These are phyloP conservation scores for Pogona vitticeps DNA, from an alignment of 2,113 vertebrate species.

Conservation along the genomic window DNA sequence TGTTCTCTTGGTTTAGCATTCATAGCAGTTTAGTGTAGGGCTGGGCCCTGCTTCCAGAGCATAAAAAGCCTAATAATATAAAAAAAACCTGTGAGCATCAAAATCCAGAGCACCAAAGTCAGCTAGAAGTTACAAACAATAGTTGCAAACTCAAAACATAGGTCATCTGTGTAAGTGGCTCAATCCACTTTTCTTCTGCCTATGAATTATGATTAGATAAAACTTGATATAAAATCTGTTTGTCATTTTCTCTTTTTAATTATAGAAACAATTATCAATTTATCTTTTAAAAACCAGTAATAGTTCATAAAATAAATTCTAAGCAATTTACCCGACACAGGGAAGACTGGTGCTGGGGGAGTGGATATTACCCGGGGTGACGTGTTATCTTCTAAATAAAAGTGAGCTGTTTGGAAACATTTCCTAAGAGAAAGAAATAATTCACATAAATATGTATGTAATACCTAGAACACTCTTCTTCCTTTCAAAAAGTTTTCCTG, in stretches of 20 bases:
- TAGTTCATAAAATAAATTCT: slow-evolving; percentile 29
- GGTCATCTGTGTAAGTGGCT: too few relatives aligned
- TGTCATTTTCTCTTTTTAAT: not conserved
- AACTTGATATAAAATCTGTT: not conserved
- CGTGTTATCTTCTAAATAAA: slow-evolving; percentile 93
- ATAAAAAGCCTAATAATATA: too few relatives aligned
- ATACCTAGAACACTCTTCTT: not conserved
- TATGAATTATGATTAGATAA: not conserved
- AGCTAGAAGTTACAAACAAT: not conserved
- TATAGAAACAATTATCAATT: slow-evolving; percentile 15
- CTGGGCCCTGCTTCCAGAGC: not conserved
- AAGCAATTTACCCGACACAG: slow-evolving; percentile 86
- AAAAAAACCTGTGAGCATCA: too few relatives aligned
- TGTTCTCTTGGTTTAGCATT: not conserved
- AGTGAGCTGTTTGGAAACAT: slow-evolving; percentile 98
- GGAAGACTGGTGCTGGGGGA: slow-evolving; percentile 84
- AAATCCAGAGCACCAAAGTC: too few relatives aligned
- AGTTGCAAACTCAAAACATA: not conserved
- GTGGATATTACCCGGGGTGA: slow-evolving; percentile 89
- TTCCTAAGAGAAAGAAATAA: slow-evolving; percentile 77
- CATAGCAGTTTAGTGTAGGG: not conserved
- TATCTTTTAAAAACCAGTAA: slow-evolving; percentile 1
- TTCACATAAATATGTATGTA: slow-evolving; percentile 19
- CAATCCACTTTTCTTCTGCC: not conserved
- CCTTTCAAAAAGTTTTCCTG: too few relatives aligned